Conservation (phyloP, 2,113 vertebrate species). For the Caretta caretta region DNA sequence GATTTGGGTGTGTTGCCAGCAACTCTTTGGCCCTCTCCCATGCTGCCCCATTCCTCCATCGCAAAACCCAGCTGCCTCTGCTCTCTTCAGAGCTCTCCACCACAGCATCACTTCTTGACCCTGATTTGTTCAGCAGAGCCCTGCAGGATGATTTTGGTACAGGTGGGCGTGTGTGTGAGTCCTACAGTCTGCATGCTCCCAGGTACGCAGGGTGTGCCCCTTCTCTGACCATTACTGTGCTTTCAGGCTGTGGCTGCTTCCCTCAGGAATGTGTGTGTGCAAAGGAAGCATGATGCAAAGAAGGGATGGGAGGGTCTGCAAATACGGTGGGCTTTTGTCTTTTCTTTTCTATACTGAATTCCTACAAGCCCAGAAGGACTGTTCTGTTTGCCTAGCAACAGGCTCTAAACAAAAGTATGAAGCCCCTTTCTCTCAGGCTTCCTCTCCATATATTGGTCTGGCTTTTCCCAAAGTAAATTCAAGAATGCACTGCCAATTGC, state of each 20-base stretch:
- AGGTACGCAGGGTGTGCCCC: not conserved
- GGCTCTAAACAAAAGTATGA: not conserved
- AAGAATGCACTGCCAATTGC: not conserved
- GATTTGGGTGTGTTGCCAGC: not conserved
- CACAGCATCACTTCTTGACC: not conserved
- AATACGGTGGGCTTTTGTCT: not conserved
- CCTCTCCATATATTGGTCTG: not conserved
- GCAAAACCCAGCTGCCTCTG: not conserved
- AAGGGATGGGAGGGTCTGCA: not conserved
- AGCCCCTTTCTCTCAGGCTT: not conserved
- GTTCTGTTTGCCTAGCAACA: not conserved
- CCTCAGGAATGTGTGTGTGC: constrained; percentile 23
- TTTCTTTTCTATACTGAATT: not conserved
- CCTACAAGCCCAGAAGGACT: not conserved
- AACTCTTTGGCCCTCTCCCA: not conserved
- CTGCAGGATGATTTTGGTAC: not conserved
- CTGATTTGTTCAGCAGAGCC: not conserved
- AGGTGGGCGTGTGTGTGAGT: not conserved
- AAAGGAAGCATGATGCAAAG: not conserved
- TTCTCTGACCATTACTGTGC: not conserved
- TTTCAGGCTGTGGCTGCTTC: not conserved
- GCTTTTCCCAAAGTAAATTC: not conserved
- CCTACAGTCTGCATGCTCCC: not conserved
- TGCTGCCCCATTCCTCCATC: not conserved
- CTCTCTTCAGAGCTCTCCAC: not conserved